Evolutionary conservation across 2,888 invertebrate genomes (phyloP), one percentile per base, ranked within the genome.

Genomic region (Diogma glabrata): DNA sequence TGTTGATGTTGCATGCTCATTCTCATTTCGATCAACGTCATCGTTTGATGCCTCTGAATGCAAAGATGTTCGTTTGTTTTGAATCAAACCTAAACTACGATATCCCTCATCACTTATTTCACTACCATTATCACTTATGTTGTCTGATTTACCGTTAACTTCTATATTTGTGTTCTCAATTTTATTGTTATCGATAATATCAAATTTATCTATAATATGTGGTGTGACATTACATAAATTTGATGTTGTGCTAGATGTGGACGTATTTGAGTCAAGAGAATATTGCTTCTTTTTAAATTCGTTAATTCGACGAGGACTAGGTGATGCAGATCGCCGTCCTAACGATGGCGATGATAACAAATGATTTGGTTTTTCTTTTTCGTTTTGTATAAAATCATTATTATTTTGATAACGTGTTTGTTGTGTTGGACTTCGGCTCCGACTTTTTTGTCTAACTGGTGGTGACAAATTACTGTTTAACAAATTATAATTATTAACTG

Each of bases 81-180:
- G 78, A 40, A 79, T 79, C 46, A 86, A 76, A 0, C 87, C 87
- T 60, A 87, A 69, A 63, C 87, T 87, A 60, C 87, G 77, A 66
- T 88, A 88, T 0, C 88, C 88, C 62, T 88, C 88, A 66, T 88
- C 88, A 22, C 87, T 87, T 20, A 87, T 85, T 65, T 88, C 87
- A 52, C 87, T 87, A 9, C 87, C 85, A 58, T 87, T 86, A 64
- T 87, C 86, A 50, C 86, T 82, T 8, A 81, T 79, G 55, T 81
- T 78, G 59, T 79, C 78, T 19, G 74, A 70, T 53, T 72, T 67
- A 55, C 54, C 59, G 54, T 47, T 58, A 52, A 24, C 49, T 57
- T 60, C 61, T 49, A 51, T 52, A 47, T 22, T 51, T 30, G 26
- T 50, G 54, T n/a, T 50, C 36, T 43, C 49, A 26, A 28, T 50